Conservation (phyloP, 2,113 vertebrate species). For the Microcebus jonahi region DNA sequence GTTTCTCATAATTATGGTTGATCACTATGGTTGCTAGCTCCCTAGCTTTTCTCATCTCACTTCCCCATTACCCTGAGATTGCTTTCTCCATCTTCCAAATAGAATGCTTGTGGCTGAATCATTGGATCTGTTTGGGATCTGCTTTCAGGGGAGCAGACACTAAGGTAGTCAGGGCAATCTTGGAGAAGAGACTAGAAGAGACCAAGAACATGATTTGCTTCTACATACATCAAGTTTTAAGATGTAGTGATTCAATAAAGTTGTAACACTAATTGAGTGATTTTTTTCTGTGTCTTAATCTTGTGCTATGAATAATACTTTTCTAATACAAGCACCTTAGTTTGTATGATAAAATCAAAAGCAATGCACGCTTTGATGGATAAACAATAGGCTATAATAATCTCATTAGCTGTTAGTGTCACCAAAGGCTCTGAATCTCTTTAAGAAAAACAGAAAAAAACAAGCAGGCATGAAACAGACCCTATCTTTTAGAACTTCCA, state of each 20-base stretch:
- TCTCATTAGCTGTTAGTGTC: not conserved
- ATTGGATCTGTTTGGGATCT: not conserved
- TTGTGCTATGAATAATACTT: not conserved
- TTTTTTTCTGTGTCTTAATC: not conserved
- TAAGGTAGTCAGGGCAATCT: not conserved
- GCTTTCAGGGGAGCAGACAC: not conserved
- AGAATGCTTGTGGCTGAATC: not conserved
- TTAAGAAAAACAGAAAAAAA: not conserved
- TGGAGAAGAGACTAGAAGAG: not conserved
- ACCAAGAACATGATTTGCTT: not conserved
- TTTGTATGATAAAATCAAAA: conserved; percentile 44
- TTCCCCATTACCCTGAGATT: not conserved
- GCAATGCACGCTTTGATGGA: not conserved
- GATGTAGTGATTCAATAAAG: not conserved
- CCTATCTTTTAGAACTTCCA: not conserved
- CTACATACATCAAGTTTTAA: not conserved
- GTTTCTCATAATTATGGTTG: not conserved
- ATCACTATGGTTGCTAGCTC: not conserved
- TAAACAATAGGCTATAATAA: not conserved
- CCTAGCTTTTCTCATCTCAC: not conserved
- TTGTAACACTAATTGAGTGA: not conserved
- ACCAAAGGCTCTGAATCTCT: not conserved
- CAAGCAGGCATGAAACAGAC: not conserved
- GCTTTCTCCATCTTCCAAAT: not conserved
- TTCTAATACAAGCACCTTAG: not conserved